phyloP scores from a whole-genome alignment of 2,888 invertebrate genomes.

The Chrysomela aeneicollis region DNA sequence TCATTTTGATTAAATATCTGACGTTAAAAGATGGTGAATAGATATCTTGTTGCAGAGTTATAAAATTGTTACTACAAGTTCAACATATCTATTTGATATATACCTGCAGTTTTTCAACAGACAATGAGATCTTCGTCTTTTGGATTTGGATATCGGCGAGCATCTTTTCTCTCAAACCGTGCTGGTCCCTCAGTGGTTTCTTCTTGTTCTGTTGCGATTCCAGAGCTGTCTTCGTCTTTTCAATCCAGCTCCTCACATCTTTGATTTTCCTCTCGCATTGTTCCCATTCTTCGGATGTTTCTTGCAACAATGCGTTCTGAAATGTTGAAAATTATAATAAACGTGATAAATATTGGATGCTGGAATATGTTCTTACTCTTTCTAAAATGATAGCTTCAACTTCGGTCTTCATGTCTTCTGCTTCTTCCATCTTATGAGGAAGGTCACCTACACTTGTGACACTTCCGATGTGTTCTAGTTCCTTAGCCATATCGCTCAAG shows the following conservation, averaged over 20 bases:
- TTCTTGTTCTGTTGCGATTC: conserved; percentile 86
- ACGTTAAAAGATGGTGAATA: too few species aligned
- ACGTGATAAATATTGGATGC: too few species aligned
- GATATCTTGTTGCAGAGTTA: too few species aligned
- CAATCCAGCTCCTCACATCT: conserved; percentile 89
- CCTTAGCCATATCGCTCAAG: conserved; percentile 90
- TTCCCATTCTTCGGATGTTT: conserved; percentile 94
- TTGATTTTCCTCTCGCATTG: conserved; percentile 94
- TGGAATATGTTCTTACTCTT: conserved; percentile 73
- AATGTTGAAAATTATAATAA: conserved; percentile 54
- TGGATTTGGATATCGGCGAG: conserved; percentile 87
- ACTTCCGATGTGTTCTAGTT: conserved; percentile 83
- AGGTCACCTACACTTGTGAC: conserved; percentile 86
- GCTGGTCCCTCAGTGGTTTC: conserved; percentile 86
- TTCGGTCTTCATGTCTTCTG: conserved; percentile 85
- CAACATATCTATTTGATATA: too few species aligned
- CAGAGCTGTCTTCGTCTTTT: conserved; percentile 79
- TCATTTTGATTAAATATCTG: too few species aligned
- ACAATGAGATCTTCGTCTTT: conserved; percentile 86
- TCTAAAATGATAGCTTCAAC: conserved; percentile 86
- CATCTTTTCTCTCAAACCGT: conserved; percentile 85
- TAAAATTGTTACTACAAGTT: too few species aligned
- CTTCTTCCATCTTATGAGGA: conserved; percentile 83
- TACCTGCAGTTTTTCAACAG: conserved; percentile 91
- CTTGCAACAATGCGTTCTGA: conserved; percentile 87